Conservation (phyloP, 1,140 invertebrate genomes). For the Drosophila nebulosa region DNA sequence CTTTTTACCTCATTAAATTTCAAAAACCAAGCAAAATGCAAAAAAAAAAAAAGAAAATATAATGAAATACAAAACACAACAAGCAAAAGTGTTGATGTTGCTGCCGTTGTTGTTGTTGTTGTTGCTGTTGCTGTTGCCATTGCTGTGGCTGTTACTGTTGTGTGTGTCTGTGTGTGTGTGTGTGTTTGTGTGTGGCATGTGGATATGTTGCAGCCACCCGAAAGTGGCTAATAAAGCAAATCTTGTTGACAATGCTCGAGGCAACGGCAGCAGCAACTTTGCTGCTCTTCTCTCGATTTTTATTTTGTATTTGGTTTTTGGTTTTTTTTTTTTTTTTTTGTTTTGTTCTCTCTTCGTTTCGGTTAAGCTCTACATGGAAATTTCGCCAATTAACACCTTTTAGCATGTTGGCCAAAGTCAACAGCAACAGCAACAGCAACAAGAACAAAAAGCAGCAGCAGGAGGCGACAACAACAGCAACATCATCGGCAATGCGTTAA, state of each 20-base stretch:
- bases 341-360: slow-evolving; percentile 43
- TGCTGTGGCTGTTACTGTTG: slow-evolving; percentile 28
- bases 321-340: slow-evolving; percentile 33
- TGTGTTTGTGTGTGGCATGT: slow-evolving; percentile 31
- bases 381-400: slow-evolving; percentile 81
- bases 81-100: slow-evolving; percentile 35
- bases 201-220: slow-evolving; percentile 74
- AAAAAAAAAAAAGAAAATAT: slow-evolving; percentile 7
- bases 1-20: slow-evolving; percentile 54
- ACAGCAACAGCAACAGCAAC: slow-evolving; percentile 36
- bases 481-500: slow-evolving; percentile 62
- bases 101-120: too few relatives aligned
- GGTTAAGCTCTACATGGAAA: slow-evolving; percentile 77
- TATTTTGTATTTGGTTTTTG: slow-evolving; percentile 48
- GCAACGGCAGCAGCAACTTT: slow-evolving; percentile 45
- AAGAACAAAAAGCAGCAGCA: slow-evolving; percentile 14
- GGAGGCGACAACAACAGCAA: slow-evolving; percentile 47
- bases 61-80: slow-evolving; percentile 32
- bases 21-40: too few relatives aligned
- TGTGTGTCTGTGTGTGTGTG: slow-evolving; percentile 48
- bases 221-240: slow-evolving; percentile 81
- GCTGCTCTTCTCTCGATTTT: slow-evolving; percentile 14
- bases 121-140: slow-evolving; percentile 16
- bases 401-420: slow-evolving; percentile 78
- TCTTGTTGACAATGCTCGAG: slow-evolving; percentile 78